Base-by-base conservation (phyloP, 2,888 invertebrate genomes). In the Xanthia togata region DNA sequence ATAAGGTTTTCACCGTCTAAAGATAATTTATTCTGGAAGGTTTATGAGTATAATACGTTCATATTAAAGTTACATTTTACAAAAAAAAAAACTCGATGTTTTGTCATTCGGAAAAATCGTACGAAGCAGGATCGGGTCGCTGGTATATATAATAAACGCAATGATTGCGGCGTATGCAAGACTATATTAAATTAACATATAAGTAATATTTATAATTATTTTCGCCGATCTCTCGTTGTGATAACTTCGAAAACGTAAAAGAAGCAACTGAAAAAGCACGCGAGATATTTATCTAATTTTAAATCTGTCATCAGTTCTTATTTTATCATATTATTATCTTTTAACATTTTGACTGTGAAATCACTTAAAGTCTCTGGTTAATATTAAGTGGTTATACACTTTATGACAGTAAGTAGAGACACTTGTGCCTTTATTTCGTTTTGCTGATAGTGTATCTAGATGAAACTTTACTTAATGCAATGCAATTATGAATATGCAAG, bases 401-500 rank as follows among this genome's bases (percentile, higher is more conserved):
- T 83, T 72, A 83, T 74, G 57, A 20, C 55, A n/a, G 57, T 57
- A 73, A 23, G 50, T 57, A 73, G 63, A 60, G 62, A 75, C 71
- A 81, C 50, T 70, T 63, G 57, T 12, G 53, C 59, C 20, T 82
- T 77, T 82, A 77, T 73, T 77, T 77, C 35, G 35, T 62, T 85
- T 62, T 41, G 23, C 77, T 70, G 73, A 82, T 73, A 68, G 35
- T 55, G 20, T 63, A 70, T 83, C 82, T 83, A 85, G 69, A 82
- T 65, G 78, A 63, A 74, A 74, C 53, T 81, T 76, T 70, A 63
- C 62, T 83, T 79, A 76, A 79, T 65, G 75, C 53, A 38, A 70
- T 55, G 83, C 81, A 88, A 88, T 86, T 84, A 82, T 53, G 76
- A 85, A 88, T 78, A 78, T 82, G 82, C 73, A 85, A 84, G 91